A percentile compares a stretch with the other conserved stretches of the same genome.
These are phyloP conservation scores for Boloria selene DNA, from an alignment of 2,888 invertebrate genomes.

Conservation along the genomic window DNA sequence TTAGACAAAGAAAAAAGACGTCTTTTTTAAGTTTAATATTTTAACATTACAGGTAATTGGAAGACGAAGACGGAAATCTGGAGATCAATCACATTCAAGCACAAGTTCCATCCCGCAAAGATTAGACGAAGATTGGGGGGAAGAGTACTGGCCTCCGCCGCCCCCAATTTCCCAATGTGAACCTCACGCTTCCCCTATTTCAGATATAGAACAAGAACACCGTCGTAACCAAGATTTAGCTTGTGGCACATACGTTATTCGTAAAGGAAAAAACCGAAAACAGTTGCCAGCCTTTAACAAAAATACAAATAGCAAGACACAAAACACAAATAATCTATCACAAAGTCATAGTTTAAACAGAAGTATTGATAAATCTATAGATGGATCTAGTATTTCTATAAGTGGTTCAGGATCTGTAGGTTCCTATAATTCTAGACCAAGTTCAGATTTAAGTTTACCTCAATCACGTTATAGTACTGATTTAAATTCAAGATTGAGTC, in stretches of 20 bases:
- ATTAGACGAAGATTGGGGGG: conserved; percentile 83
- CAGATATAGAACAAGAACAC: conserved; percentile 78
- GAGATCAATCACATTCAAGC: conserved; percentile 84
- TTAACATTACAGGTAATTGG: conserved; percentile 77
- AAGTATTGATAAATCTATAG: conserved; percentile 76
- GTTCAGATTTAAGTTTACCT: conserved; percentile 84
- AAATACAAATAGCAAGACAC: conserved; percentile 74
- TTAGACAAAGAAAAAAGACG: background rate
- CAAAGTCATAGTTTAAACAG: conserved; percentile 75
- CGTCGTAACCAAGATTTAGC: conserved; percentile 65
- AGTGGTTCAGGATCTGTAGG: conserved; percentile 79
- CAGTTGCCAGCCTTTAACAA: conserved; percentile 83
- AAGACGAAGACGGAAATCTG: conserved; percentile 80
- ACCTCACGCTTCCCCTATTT: conserved; percentile 86
- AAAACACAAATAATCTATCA: conserved; percentile 61
- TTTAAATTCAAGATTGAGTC: conserved; percentile 79
- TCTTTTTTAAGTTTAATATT: background rate
- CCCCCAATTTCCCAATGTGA: conserved; percentile 85
- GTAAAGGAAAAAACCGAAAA: conserved; percentile 88
- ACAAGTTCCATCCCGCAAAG: conserved; percentile 88
- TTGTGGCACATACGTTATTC: conserved; percentile 90
- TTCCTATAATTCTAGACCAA: conserved; percentile 84
- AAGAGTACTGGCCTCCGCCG: conserved; percentile 88
- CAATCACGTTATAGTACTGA: conserved; percentile 83
- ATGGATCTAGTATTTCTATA: conserved; percentile 77